Percentiles rank a stretch among this genome's conserved stretches.
phyloP scores from a whole-genome alignment of 2,797 vertebrate species.

The Phoebastria nigripes region DNA sequence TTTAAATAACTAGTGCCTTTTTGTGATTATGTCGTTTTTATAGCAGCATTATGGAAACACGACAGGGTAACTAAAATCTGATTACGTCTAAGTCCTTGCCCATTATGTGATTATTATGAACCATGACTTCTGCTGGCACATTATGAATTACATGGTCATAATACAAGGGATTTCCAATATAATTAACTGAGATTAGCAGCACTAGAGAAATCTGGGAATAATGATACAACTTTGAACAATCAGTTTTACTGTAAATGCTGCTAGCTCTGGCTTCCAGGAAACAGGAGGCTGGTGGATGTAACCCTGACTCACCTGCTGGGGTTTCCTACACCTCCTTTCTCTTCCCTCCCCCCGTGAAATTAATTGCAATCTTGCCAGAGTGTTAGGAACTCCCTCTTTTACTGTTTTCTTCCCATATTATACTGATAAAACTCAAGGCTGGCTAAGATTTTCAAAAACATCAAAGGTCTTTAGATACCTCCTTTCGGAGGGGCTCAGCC shows the following conservation, averaged over 20 bases:
- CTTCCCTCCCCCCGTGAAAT: neutral
- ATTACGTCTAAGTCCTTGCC: slow-evolving; percentile 69
- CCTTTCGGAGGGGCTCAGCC: neutral
- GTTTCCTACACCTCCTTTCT: neutral
- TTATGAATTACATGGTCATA: slow-evolving; percentile 67
- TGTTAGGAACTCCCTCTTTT: neutral
- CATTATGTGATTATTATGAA: slow-evolving; percentile 72
- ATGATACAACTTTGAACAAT: slow-evolving; percentile 55
- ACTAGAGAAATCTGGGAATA: slow-evolving; percentile 65
- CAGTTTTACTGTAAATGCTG: slow-evolving; percentile 66
- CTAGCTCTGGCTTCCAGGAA: slow-evolving; percentile 61
- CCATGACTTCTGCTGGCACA: slow-evolving; percentile 65
- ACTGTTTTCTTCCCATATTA: neutral
- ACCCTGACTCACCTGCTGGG: neutral
- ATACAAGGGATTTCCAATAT: slow-evolving; percentile 70
- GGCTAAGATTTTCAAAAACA: neutral
- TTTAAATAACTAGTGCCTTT: slow-evolving; percentile 65
- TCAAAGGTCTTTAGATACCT: neutral
- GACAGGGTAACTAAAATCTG: slow-evolving; percentile 70
- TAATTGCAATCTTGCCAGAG: neutral
- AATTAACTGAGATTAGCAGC: slow-evolving; percentile 71
- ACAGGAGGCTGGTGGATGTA: slow-evolving; percentile 1
- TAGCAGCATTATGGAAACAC: slow-evolving; percentile 61
- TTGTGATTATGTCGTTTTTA: slow-evolving; percentile 64
- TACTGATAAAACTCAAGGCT: neutral